phyloP scores from a whole-genome alignment of 64 coral and sea anemone species.

The Acropora tenuis region DNA sequence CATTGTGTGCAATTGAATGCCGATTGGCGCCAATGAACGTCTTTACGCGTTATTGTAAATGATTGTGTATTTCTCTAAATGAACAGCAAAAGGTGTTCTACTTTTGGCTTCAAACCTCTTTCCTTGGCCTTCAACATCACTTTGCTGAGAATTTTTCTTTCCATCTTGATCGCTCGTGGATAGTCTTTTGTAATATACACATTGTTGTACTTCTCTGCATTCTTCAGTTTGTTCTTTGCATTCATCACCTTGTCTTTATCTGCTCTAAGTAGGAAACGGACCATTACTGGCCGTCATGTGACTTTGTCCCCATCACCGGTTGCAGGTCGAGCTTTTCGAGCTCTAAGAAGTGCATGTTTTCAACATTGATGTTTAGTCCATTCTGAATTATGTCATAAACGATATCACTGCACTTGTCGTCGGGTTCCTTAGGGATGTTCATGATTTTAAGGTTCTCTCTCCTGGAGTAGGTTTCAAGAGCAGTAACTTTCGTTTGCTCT shows the following conservation, averaged over 20 bases:
- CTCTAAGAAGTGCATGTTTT: neutral
- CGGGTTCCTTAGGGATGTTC: neutral
- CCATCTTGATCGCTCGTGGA: too few relatives aligned
- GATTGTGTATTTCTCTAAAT: too few relatives aligned
- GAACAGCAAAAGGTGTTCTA: too few relatives aligned
- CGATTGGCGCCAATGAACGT: too few relatives aligned
- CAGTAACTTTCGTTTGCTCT: neutral
- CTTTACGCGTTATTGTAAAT: too few relatives aligned
- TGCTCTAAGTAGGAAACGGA: neutral
- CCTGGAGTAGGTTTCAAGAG: neutral
- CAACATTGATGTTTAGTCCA: neutral
- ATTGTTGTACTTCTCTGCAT: neutral
- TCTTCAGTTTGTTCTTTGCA: neutral
- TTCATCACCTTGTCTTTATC: neutral
- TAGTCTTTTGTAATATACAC: too few relatives aligned
- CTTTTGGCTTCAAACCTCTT: too few relatives aligned
- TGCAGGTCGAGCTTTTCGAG: neutral
- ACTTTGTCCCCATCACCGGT: neutral
- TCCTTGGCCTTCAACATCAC: too few relatives aligned
- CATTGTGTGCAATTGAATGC: too few relatives aligned
- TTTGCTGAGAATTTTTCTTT: too few relatives aligned
- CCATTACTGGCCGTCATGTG: neutral
- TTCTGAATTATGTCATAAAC: neutral
- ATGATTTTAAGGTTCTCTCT: neutral
- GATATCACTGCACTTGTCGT: neutral